These are phyloP conservation scores for Thereva unica DNA, from an alignment of 2,888 invertebrate species.

Conservation along the genomic window DNA sequence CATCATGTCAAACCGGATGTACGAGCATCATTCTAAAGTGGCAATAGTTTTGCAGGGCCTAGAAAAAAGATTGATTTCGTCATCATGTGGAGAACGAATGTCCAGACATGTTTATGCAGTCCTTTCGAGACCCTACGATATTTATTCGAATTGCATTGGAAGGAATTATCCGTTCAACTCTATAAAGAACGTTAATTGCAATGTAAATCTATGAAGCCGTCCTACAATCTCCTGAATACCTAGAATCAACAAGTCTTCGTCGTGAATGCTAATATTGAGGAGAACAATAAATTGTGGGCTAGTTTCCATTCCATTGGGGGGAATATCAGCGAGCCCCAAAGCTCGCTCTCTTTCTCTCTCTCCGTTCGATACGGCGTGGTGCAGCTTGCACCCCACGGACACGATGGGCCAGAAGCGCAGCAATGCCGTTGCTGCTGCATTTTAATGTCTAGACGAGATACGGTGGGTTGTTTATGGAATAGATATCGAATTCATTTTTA, in stretches of 20 bases:
- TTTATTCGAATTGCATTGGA: conserved; percentile 45
- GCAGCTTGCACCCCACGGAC: conserved; percentile 25
- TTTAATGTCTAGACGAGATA: conserved; percentile 41
- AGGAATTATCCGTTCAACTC: conserved; percentile 46
- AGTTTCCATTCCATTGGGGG: conserved; percentile 13
- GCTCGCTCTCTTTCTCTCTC: not conserved
- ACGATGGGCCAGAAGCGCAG: conserved; percentile 27
- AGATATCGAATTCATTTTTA: conserved; percentile 41
- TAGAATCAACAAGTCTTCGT: conserved; percentile 27
- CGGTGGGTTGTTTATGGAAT: conserved; percentile 40
- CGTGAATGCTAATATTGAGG: conserved; percentile 27
- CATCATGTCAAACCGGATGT: too few species aligned
- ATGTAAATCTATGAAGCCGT: conserved; percentile 45
- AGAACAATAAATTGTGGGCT: conserved; percentile 30
- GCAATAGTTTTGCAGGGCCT: too few species aligned
- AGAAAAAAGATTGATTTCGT: too few species aligned
- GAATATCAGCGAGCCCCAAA: conserved; percentile 18
- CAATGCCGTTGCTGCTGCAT: conserved; percentile 16
- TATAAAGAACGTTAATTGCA: conserved; percentile 48
- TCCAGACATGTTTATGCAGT: too few species aligned
- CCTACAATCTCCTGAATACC: conserved; percentile 33
- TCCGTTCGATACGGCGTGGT: not conserved
- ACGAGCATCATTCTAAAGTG: too few species aligned
- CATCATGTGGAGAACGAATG: too few species aligned
- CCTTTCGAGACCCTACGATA: conserved; percentile 13